Percentiles rank a stretch among this genome's conserved stretches.
Conservation (phyloP, 2,113 vertebrate species). For the Hyla sarda region DNA sequence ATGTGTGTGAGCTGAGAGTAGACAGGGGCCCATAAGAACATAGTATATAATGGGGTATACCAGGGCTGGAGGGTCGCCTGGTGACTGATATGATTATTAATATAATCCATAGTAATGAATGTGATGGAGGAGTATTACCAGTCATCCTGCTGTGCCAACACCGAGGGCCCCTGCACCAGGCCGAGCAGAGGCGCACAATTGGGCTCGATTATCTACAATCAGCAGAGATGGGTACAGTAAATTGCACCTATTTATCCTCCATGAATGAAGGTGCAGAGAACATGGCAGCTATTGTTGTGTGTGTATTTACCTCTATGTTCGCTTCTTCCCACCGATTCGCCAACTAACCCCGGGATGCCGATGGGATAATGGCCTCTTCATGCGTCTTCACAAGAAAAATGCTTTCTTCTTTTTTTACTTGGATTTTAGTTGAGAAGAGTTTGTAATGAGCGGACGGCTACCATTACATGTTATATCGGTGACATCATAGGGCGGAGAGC, state of each 20-base stretch:
- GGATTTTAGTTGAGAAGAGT: background rate
- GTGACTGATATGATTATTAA: slow-evolving; percentile 1
- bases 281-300: background rate
- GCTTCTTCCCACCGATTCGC: background rate
- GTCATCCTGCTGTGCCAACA: background rate
- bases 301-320: slow-evolving; percentile 9
- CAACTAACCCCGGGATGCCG: background rate
- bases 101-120: slow-evolving; percentile 8
- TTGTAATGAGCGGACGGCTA: background rate
- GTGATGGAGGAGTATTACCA: background rate
- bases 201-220: slow-evolving; percentile 26
- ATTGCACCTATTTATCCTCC: slow-evolving; percentile 14
- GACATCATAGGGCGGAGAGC: background rate
- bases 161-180: background rate
- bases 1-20: background rate
- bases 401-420: background rate
- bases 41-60: no score
- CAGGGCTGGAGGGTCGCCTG: no score
- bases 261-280: no score
- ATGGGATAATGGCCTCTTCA: background rate
- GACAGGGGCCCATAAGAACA: no score
- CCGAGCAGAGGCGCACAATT: background rate
- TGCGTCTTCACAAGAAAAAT: background rate
- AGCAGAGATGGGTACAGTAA: background rate
- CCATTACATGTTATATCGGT: background rate